phyloP scores from a whole-genome alignment of 2,113 vertebrate genomes.

The Sisor rabdophorus region DNA sequence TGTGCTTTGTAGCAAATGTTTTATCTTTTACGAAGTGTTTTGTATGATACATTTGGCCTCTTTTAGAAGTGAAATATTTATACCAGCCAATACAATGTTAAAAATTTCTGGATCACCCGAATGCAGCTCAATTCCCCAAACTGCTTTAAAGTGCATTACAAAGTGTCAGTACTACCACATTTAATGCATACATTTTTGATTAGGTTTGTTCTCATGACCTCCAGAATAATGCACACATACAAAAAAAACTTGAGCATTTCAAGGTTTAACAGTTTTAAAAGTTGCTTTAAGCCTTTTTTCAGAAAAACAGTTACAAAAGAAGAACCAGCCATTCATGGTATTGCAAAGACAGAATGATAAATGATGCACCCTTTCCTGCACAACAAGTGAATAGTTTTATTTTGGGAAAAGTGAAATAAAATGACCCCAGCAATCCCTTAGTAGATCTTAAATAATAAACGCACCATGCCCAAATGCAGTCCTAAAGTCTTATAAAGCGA shows the following conservation, averaged over 20 bases:
- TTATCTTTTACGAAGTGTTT: slow-evolving; percentile 11
- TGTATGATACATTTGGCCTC: slow-evolving; percentile 1
- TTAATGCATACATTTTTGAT: neutral
- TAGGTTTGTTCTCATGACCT: neutral
- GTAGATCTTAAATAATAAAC: slow-evolving; percentile 27
- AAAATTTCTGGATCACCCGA: neutral
- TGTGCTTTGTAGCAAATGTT: neutral
- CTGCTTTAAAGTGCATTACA: neutral
- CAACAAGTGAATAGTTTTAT: slow-evolving; percentile 6
- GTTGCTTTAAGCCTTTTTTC: neutral
- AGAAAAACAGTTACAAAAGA: neutral
- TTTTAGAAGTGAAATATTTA: slow-evolving; percentile 21
- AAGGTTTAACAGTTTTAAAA: neutral
- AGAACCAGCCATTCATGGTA: neutral
- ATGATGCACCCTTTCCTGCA: neutral
- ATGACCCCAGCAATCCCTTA: neutral
- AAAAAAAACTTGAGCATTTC: neutral
- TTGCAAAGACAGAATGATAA: neutral
- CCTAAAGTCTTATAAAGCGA: slow-evolving; percentile 23
- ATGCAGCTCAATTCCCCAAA: slow-evolving; percentile 16
- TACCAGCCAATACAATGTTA: slow-evolving; percentile 4
- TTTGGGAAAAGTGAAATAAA: slow-evolving; percentile 8
- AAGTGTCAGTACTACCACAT: neutral
- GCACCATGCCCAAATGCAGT: neutral
- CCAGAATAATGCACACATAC: neutral